A percentile compares a stretch with the other conserved stretches of the same genome.
phyloP scores from a whole-genome alignment of 1,140 invertebrate genomes.

The Lucilia cuprina region DNA sequence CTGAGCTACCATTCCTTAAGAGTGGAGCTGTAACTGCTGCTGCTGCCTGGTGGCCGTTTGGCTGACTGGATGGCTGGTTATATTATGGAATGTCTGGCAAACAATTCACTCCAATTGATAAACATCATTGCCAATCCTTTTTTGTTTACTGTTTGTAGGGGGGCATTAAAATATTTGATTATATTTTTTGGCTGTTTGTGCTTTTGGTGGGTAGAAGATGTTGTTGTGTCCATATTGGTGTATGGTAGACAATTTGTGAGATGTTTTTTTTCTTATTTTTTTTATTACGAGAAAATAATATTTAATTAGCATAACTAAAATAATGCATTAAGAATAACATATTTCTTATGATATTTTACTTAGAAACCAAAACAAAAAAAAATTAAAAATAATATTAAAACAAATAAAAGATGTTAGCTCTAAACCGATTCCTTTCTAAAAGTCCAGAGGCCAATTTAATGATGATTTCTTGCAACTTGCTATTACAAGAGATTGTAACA shows the following conservation, averaged over 20 bases:
- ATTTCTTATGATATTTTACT: neutral
- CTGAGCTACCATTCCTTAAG: neutral
- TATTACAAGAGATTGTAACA: neutral
- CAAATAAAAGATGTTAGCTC: neutral
- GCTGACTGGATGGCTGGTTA: neutral
- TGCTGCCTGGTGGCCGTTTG: neutral
- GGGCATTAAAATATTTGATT: constrained; percentile 6
- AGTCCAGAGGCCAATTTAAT: neutral
- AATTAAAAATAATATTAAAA: neutral
- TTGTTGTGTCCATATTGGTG: too few species aligned
- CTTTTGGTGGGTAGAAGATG: too few species aligned
- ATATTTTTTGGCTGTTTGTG: neutral
- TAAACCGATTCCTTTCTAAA: constrained; percentile 1
- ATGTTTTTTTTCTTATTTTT: neutral
- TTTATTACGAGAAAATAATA: neutral
- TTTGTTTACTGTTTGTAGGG: constrained; percentile 17
- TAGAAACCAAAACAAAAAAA: neutral
- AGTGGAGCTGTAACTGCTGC: neutral
- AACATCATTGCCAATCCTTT: constrained; percentile 11
- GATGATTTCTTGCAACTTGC: neutral
- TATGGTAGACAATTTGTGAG: neutral
- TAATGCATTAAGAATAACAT: neutral
- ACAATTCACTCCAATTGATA: constrained; percentile 17
- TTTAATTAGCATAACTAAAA: constrained; percentile 12
- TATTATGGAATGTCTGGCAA: neutral